These are phyloP conservation scores for Gari tellinella DNA, from an alignment of 2,888 invertebrate genomes.

Conservation along the genomic window DNA sequence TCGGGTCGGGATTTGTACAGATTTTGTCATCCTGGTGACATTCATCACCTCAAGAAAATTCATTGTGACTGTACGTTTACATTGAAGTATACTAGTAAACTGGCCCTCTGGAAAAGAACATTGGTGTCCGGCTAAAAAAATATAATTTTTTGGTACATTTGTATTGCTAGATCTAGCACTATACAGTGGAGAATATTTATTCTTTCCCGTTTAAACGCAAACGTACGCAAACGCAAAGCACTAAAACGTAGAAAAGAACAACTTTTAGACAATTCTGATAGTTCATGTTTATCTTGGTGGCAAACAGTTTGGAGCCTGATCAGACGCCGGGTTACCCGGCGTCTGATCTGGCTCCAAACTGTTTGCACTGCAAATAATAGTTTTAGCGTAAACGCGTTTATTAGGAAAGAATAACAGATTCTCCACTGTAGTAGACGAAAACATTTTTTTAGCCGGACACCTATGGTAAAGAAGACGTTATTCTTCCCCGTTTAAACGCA, in stretches of 20 bases:
- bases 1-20: slow-evolving; percentile 97
- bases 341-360: too few species aligned
- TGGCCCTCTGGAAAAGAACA: background rate
- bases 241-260: too few species aligned
- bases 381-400: too few species aligned
- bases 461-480: too few species aligned
- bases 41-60: slow-evolving; percentile 95
- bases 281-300: too few species aligned
- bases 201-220: background rate
- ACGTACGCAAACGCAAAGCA: background rate
- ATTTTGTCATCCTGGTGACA: slow-evolving; percentile 97
- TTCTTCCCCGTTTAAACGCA: too few species aligned
- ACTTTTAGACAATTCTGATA: too few species aligned
- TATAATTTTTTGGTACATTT: background rate
- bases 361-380: too few species aligned
- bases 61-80: slow-evolving; percentile 96
- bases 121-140: background rate
- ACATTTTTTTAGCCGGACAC: background rate
- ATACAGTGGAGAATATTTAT: too few species aligned
- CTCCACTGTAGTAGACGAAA: background rate
- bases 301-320: too few species aligned
- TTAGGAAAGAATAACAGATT: too few species aligned
- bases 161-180: background rate
- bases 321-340: too few species aligned
- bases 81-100: background rate